A percentile compares a stretch with the other conserved stretches of the same genome.
Evolutionary conservation across 1,140 invertebrate species (phyloP).

Genomic region (Macrobrachium nipponense): DNA sequence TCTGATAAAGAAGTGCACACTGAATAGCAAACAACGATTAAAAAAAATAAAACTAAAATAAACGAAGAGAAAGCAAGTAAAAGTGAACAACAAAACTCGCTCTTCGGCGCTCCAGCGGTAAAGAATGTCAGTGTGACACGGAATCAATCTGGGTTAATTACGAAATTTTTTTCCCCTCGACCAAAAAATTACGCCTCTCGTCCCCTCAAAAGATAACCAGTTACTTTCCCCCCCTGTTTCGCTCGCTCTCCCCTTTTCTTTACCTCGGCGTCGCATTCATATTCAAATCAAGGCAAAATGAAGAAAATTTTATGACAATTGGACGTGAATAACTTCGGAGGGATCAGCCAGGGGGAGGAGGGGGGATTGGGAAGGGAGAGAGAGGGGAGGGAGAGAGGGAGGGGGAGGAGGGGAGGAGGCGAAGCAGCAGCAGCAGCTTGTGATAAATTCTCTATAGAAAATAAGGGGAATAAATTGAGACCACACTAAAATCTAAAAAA

Average conservation of each 20-base stretch:
- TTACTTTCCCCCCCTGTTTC: not conserved
- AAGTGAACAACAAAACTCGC: too few relatives aligned
- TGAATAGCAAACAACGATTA: too few relatives aligned
- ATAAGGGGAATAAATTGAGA: not conserved
- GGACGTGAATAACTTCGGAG: not conserved
- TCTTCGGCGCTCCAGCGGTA: too few relatives aligned
- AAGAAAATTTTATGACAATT: constrained; percentile 6
- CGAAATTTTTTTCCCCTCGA: too few relatives aligned
- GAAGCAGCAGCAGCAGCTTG: not conserved
- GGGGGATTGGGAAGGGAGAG: not conserved
- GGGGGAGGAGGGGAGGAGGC: not conserved
- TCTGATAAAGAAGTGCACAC: too few relatives aligned
- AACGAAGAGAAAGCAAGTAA: too few relatives aligned
- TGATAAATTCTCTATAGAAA: too few relatives aligned
- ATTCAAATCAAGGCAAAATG: constrained; percentile 4
- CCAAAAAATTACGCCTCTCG: too few relatives aligned
- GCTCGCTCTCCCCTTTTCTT: constrained; percentile 7
- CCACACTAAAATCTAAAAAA: not conserved
- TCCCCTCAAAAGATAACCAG: too few relatives aligned
- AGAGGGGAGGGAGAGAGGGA: not conserved
- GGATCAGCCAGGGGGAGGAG: not conserved
- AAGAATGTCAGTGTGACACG: too few relatives aligned
- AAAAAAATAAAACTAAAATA: too few relatives aligned
- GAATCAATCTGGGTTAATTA: too few relatives aligned
- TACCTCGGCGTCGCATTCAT: not conserved